Percentiles rank a stretch among this genome's conserved stretches.
phyloP scores from a whole-genome alignment of 2,797 vertebrate species.

The Megaceryle alcyon region DNA sequence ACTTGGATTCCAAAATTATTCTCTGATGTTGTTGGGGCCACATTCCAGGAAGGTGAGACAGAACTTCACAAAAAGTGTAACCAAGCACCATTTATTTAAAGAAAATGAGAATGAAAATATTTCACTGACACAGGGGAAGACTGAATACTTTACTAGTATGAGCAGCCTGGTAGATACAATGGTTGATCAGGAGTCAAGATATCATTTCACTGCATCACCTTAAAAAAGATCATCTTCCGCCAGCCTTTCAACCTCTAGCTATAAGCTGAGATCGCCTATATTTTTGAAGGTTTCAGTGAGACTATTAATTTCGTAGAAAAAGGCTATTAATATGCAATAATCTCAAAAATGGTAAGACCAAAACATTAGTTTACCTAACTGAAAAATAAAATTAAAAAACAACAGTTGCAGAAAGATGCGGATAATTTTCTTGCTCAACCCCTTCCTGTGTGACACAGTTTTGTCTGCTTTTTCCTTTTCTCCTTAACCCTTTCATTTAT shows the following conservation, averaged over 20 bases:
- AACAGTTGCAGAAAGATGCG: neutral
- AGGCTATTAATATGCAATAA: neutral
- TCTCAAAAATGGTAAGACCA: neutral
- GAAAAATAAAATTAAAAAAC: neutral
- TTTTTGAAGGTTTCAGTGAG: neutral
- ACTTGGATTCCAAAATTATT: neutral
- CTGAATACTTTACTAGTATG: neutral
- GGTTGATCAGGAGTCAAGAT: neutral
- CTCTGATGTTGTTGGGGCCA: neutral
- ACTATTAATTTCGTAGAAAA: neutral
- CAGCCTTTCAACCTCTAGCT: neutral
- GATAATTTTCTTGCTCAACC: neutral
- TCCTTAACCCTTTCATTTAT: neutral
- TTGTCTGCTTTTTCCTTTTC: neutral
- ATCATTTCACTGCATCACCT: neutral
- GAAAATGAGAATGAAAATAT: neutral
- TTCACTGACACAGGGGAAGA: neutral
- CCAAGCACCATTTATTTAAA: neutral
- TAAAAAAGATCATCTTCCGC: neutral
- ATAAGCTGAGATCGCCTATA: neutral
- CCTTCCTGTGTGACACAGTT: neutral
- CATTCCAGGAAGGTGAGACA: neutral
- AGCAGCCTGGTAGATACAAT: neutral
- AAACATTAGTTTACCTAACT: neutral
- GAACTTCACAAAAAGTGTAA: neutral